phyloP scores from a whole-genome alignment of 2,113 vertebrate species.

The Channa maculata region DNA sequence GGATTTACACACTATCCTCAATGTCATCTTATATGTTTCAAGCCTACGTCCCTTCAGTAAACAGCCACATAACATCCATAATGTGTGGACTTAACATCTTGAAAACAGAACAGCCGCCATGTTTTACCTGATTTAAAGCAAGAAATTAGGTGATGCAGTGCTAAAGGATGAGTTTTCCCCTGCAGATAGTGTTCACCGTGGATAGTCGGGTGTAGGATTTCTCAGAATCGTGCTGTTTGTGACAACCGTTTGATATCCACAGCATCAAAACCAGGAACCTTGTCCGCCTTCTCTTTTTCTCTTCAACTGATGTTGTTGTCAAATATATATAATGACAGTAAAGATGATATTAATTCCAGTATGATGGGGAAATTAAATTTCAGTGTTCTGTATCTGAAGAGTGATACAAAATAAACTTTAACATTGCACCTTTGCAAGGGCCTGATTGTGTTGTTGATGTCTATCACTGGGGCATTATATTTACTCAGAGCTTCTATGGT shows the following conservation, averaged over 20 bases:
- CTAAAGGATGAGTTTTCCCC: slow-evolving; percentile 6
- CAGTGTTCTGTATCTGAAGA: slow-evolving; percentile 82
- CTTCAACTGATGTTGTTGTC: slow-evolving; percentile 76
- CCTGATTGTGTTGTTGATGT: slow-evolving; percentile 31
- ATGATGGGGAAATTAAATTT: slow-evolving; percentile 74
- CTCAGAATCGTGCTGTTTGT: slow-evolving; percentile 48
- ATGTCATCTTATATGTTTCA: slow-evolving; percentile 12
- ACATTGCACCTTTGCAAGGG: slow-evolving; percentile 77
- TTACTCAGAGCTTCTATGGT: background rate
- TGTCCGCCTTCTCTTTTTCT: slow-evolving; percentile 57
- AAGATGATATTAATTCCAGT: slow-evolving; percentile 78
- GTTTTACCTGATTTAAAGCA: background rate
- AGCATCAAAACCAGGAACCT: slow-evolving; percentile 35
- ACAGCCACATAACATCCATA: slow-evolving; percentile 13
- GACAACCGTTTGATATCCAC: slow-evolving; percentile 46
- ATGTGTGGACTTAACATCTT: slow-evolving; percentile 5
- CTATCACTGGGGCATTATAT: background rate
- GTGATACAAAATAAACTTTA: slow-evolving; percentile 85
- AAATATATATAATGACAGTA: slow-evolving; percentile 76
- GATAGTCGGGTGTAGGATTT: slow-evolving; percentile 37
- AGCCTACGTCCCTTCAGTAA: slow-evolving; percentile 5
- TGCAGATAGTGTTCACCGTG: slow-evolving; percentile 1
- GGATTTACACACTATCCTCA: slow-evolving; percentile 31
- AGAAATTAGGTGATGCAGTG: background rate
- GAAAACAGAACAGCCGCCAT: slow-evolving; percentile 10